Base-by-base conservation (phyloP, 2,113 vertebrate genomes). In the Fulica atra region DNA sequence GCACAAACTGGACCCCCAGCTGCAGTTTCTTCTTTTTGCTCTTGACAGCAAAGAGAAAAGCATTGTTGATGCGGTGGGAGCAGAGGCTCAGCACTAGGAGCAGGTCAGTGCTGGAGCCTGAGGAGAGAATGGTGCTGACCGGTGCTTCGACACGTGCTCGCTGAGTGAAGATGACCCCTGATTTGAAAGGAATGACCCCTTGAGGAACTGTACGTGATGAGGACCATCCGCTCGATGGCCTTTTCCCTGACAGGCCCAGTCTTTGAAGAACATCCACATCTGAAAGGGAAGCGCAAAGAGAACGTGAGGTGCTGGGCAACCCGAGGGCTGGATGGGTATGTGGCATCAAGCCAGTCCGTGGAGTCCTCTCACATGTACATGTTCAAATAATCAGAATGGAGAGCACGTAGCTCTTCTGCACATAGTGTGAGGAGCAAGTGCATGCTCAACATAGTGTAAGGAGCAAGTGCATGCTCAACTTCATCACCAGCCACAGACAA, bases 181-280 rank as follows among this genome's bases (percentile, higher is more conserved):
- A 98, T 91, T 98, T 99, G 96, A 99, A 98, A 29, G 99, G 99
- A 93, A 99, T 99, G 97, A 99, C 94, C 51, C 99, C 99, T 82
- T 96, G 97, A 77, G 98, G 98, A 95, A 96, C 65, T 57, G 97
- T 71, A 28, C 88, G 95, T 1, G 97, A 97, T 6, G 98, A 97
- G 40, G 97, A 94, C 91, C 98, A 74, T n/a, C 95, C 81, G 0
- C 93, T 89, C 0, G 89, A 97, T 8, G 96, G 74, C 96, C 98
- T 98, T 71, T 98, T 98, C 93, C 98, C 98, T 91, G 98, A 97
- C 94, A 99, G 98, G 87, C 99, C 99, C 95, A 99, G 98, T 97
- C 97, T 98, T 96, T 99, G 98, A 94, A 99, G 98, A 95, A 99
- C 97, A 44, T 99, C 99, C 98, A 99, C 99, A 99, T 99, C 99